These are phyloP conservation scores for Phrynocephalus versicolor DNA, from an alignment of 2,113 vertebrate genomes.

Conservation along the genomic window DNA sequence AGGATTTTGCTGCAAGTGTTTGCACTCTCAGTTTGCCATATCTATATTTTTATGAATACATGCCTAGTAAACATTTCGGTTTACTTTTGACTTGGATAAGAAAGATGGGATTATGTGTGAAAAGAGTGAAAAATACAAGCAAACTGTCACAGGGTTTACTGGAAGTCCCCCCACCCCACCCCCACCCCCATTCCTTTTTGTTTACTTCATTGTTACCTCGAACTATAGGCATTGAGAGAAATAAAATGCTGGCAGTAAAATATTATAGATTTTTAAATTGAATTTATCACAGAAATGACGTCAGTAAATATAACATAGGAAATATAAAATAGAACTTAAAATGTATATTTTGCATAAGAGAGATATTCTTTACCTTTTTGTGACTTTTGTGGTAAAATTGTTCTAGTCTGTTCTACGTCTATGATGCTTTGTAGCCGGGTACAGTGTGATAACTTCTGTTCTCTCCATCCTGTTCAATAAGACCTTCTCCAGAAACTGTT, in stretches of 20 bases:
- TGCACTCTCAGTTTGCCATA: conserved; percentile 65
- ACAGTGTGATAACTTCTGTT: conserved; percentile 77
- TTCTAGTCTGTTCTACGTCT: conserved; percentile 79
- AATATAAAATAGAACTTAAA: conserved; percentile 74
- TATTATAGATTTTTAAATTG: conserved; percentile 68
- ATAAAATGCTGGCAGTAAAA: conserved; percentile 78
- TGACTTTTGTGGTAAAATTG: conserved; percentile 79
- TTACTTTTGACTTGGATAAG: conserved; percentile 63
- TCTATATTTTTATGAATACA: conserved; percentile 65
- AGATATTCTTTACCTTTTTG: conserved; percentile 79
- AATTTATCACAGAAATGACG: conserved; percentile 61
- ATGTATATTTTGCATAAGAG: conserved; percentile 84
- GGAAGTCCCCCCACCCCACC: no score
- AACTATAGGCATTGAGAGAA: conserved; percentile 70
- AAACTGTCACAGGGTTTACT: conserved; percentile 51
- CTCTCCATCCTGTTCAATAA: conserved; percentile 76
- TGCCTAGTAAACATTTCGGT: conserved; percentile 59
- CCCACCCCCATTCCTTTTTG: conserved; percentile 1
- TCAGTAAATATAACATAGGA: conserved; percentile 70
- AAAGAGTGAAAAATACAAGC: not conserved
- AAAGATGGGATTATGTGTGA: conserved; percentile 61
- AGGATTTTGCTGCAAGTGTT: conserved; percentile 57
- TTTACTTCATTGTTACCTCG: conserved; percentile 75
- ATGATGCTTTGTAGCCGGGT: conserved; percentile 78
- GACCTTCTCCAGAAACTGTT: conserved; percentile 75